Evolutionary conservation across 2,113 vertebrate genomes (phyloP).

Genomic region (Synchiropus splendidus): DNA sequence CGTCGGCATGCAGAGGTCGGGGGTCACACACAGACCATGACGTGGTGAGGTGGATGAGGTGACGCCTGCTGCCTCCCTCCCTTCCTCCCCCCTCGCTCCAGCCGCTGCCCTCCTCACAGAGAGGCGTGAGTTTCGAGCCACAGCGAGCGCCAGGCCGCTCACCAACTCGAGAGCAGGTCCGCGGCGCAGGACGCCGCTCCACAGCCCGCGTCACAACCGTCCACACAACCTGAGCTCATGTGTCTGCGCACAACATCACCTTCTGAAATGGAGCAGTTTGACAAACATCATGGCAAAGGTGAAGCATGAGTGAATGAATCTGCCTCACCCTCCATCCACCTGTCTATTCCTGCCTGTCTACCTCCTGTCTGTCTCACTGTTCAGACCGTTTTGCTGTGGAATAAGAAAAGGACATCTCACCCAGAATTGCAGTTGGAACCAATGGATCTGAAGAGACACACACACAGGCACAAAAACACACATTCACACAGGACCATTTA

Average conservation of each 20-base stretch:
- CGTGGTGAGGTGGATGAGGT: constrained; percentile 70
- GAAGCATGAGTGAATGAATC: constrained; percentile 69
- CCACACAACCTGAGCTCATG: too few relatives aligned
- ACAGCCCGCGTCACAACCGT: too few relatives aligned
- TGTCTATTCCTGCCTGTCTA: constrained; percentile 12
- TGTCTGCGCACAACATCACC: too few relatives aligned
- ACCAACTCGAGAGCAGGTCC: too few relatives aligned
- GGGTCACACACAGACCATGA: constrained; percentile 60
- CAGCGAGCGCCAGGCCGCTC: too few relatives aligned
- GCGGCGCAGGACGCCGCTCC: too few relatives aligned
- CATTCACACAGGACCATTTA: constrained; percentile 2
- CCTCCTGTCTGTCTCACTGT: constrained; percentile 4
- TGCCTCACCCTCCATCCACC: neutral
- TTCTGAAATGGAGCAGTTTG: too few relatives aligned
- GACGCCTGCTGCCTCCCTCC: constrained; percentile 39
- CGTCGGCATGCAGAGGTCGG: constrained; percentile 66
- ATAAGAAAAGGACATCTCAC: constrained; percentile 76
- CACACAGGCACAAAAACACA: constrained; percentile 45
- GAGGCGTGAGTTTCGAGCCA: too few relatives aligned
- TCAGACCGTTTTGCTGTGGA: constrained; percentile 4
- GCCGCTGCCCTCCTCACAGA: constrained; percentile 3
- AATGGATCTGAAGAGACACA: constrained; percentile 85
- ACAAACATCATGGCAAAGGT: too few relatives aligned
- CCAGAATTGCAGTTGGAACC: constrained; percentile 98
- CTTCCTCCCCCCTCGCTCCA: constrained; percentile 29